Percentiles rank a stretch among this genome's conserved stretches.
Conservation (phyloP, 1,140 invertebrate genomes). For the Phymastichus coffea region DNA sequence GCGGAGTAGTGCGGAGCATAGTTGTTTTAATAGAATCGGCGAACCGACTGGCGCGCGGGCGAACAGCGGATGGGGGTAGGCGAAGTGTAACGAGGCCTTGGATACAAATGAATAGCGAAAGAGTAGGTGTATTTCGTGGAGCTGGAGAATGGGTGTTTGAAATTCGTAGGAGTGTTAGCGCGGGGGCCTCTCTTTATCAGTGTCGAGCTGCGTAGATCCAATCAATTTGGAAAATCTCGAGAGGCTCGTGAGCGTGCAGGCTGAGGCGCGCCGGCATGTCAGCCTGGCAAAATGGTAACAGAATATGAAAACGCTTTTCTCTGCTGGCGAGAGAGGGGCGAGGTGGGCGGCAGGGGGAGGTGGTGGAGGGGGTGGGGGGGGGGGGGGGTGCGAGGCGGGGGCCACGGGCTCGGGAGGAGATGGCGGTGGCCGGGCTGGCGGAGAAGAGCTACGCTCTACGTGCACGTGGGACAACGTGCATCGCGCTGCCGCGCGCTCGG, state of each 20-base stretch:
- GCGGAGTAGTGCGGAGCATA: too few relatives aligned
- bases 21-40: too few relatives aligned
- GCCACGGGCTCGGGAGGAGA: neutral
- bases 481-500: neutral
- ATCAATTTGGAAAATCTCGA: constrained; percentile 43
- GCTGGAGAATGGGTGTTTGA: too few relatives aligned
- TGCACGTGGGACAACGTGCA: constrained; percentile 31
- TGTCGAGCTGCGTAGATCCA: constrained; percentile 27
- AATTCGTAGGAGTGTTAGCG: constrained; percentile 7
- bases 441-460: constrained; percentile 17
- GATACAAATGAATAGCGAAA: too few relatives aligned
- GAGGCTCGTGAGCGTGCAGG: constrained; percentile 33
- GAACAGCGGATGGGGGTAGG: too few relatives aligned
- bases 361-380: neutral
- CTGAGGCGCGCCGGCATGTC: constrained; percentile 7
- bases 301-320: constrained; percentile 41
- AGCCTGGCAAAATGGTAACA: constrained; percentile 35
- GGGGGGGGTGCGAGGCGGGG: constrained; percentile 26
- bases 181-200: constrained; percentile 17
- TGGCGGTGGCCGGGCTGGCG: too few relatives aligned
- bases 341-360: neutral
- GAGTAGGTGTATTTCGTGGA: too few relatives aligned
- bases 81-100: too few relatives aligned
- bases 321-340: constrained; percentile 26
- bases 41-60: too few relatives aligned